Base-by-base conservation (phyloP, 2,888 invertebrate genomes). In the Tiliacea citrago region DNA sequence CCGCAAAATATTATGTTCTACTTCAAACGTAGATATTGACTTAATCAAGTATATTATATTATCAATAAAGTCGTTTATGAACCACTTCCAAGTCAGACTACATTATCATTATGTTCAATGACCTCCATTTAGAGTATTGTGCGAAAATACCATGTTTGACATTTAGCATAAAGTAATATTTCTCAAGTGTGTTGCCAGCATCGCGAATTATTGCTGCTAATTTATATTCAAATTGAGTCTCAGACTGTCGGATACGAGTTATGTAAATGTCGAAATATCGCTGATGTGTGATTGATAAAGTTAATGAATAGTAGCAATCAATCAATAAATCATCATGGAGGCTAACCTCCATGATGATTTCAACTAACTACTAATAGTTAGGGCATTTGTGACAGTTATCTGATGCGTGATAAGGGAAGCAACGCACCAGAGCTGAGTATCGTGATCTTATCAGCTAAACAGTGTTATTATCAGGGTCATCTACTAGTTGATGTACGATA, bases 211-310 rank as follows among this genome's bases (percentile, higher is more conserved):
- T 68, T 70, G 65, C 63, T 71, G 61, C 62, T 51, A 73, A 77
- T 87, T 79, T 67, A 84, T 75, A 85, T 88, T 84, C 53, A 78
- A 86, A 84, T 79, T 58, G 61, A 60, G 42, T 68, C 8, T 42
- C 10, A 57, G 42, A 60, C 35, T 75, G 53, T 72, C 74, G 45
- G 65, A 66, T 68, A 67, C 77, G 9, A 70, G 77, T 76, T 86
- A 86, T 86, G 80, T 68, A 79, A 86, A 86, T 86, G 69, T 57
- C 67, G 69, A 62, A 74, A 78, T 73, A 83, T 45, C 13, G 55
- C 60, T 58, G 77, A 75, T 70, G 68, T 71, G 66, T 74, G 84
- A 84, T 85, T 80, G 78, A 81, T 81, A 72, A 77, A 69, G 9
- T 55, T 82, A 79, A 87, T 82, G 71, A 80, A 67, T 70, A 58